Base-by-base conservation (phyloP, 2,888 invertebrate genomes). In the Caenorhabditis sp. region DNA sequence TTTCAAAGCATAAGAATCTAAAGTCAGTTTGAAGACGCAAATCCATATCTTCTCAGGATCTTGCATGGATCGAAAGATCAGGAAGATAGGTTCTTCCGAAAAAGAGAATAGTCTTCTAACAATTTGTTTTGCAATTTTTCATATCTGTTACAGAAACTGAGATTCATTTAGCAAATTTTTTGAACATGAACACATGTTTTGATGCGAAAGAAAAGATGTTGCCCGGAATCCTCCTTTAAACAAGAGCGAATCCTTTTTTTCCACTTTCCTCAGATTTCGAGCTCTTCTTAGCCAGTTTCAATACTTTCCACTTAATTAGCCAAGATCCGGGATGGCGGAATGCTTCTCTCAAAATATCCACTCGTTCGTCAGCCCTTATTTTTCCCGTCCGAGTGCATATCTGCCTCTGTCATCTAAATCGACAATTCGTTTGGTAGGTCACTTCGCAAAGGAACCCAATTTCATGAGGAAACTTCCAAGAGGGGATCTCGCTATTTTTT, bases 371-470 rank as follows among this genome's bases (percentile, higher is more conserved):
- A 12, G 16, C 56, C 16, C 56, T 38, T 35, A 26, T 73, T 41
- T 41, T 28, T 54, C 54, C 49, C 14, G 7, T 54, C 24, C 14
- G 26, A 41, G 63, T 63, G 54, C 59, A 38, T 73, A 74, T 74
- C 73, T 74, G 24, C 49, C 38, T 74, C 47, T 76, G 59, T 59
- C 58, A 76, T 76, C 75, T 76, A 68, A 76, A 76, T 68, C 75
- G 66, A 68, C 75, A 64, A 31, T 44, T 58, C 66, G 44, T 63
- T n/a, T 64, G 75, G 75, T 76, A 76, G 75, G 75, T 76, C 75
- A 76, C 68, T 16, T 10, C 59, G 26, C 47, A 44, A 35, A 75
- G 63, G 56, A 74, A 44, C 75, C 58, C 38, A 54, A 22, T 49
- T 63, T 54, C 63, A 64, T 63, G 63, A n/a, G n/a, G n/a, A n/a